Conservation (phyloP, 2,797 vertebrate species). For the Salarias fasciatus region DNA sequence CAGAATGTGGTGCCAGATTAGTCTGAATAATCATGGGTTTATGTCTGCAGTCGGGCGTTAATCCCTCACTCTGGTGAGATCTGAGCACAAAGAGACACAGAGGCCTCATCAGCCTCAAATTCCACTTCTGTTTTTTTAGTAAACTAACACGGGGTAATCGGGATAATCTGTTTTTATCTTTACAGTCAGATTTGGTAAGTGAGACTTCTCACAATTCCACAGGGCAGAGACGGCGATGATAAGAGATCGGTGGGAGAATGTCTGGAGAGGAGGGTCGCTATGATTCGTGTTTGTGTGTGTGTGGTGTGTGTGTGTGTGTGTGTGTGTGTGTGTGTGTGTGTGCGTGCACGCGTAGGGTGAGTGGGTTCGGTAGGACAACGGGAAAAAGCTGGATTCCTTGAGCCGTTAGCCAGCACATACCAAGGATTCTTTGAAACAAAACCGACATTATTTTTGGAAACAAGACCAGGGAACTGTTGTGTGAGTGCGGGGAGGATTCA, state of each 20-base stretch:
- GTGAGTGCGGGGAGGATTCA: constrained; percentile 38
- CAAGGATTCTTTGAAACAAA: constrained; percentile 82
- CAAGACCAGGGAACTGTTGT: constrained; percentile 65
- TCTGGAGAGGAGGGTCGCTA: constrained; percentile 1
- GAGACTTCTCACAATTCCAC: constrained; percentile 29
- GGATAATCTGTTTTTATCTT: constrained; percentile 43
- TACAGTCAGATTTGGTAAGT: constrained; percentile 46
- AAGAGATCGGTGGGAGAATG: constrained; percentile 14
- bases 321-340: constrained; percentile 12
- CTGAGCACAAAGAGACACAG: constrained; percentile 41
- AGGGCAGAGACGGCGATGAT: not conserved
- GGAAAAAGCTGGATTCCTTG: constrained; percentile 69
- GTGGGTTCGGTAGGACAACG: constrained; percentile 32
- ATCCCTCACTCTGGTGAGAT: constrained; percentile 46
- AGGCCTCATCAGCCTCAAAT: constrained; percentile 17
- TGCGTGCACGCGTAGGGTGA: constrained; percentile 7
- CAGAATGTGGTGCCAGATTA: constrained; percentile 31
- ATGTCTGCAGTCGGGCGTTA: constrained; percentile 34
- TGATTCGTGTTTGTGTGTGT: not conserved
- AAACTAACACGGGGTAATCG: constrained; percentile 53
- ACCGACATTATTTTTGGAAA: constrained; percentile 83
- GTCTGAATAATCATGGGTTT: constrained; percentile 45
- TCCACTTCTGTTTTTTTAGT: constrained; percentile 39
- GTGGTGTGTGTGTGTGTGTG: not conserved
- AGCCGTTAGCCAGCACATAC: constrained; percentile 74